Evolutionary conservation across 2,113 vertebrate genomes (phyloP), one percentile per base, ranked within the genome.

Genomic region (Tupaia chinensis): DNA sequence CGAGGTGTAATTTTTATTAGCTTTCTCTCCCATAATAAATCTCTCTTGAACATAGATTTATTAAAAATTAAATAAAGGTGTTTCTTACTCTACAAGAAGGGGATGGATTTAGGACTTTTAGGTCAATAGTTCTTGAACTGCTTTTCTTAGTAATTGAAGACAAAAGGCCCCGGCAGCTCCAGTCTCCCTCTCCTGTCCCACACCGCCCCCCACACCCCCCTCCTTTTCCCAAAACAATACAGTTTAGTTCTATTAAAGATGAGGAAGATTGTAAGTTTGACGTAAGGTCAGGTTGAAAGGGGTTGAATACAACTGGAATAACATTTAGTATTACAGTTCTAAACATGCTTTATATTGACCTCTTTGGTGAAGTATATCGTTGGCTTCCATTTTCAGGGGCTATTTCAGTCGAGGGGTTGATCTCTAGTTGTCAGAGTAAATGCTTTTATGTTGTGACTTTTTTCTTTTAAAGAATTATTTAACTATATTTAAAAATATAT

Each of bases 1-100:
- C 76, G 74, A 92, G 61, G 84, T 2, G 72, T 80, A 93, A n/a
- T 85, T 94, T 92, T 93, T 92, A 58, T 83, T 93, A 66, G 10
- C 5, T 78, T 77, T 73, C n/a, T 82, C 10, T 83, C 58, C 53
- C 65, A 79, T 27, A 88, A 72, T 44, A 44, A 44, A 44, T 44
- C 44, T 44, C 44, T 44, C 44, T 44, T 44, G 29, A 69, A 96
- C 10, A 34, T 61, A 84, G 11, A 34, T 79, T 87, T 92, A 65
- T 89, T 96, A 78, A 94, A 79, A 92, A 54, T 85, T 69, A 63
- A 89, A 27, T 91, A 44, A 81, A 82, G 19, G 1, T 63, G 27
- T 81, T 88, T 87, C 22, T 92, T 86, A 80, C 14, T 73, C 58
- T 54, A 9, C 63, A 10, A 93, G 79, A 61, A n/a, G 70, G 12